A percentile compares a stretch with the other conserved stretches of the same genome.
Conservation (phyloP, 1,140 invertebrate genomes). For the Anastatus disparis region DNA sequence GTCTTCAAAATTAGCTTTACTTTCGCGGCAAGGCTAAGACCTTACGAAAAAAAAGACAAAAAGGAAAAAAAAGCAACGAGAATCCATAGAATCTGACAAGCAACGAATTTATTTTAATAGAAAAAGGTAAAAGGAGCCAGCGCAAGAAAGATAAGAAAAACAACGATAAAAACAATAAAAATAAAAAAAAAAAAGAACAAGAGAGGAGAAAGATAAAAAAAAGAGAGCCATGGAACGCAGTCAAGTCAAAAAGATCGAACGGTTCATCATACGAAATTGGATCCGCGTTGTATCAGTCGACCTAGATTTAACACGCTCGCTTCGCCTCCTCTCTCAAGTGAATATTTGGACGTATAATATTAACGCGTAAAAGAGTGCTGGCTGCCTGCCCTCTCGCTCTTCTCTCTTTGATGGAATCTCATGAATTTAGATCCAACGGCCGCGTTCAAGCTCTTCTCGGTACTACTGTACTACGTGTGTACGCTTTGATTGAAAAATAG, state of each 20-base stretch:
- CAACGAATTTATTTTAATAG: too few relatives aligned
- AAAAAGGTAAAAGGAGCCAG: too few relatives aligned
- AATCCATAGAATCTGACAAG: too few relatives aligned
- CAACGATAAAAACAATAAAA: background rate
- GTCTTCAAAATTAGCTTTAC: constrained; percentile 26
- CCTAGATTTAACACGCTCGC: constrained; percentile 30
- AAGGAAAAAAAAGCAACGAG: too few relatives aligned
- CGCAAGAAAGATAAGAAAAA: background rate
- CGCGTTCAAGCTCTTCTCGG: too few relatives aligned
- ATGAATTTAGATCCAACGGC: constrained; percentile 30
- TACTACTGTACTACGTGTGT: too few relatives aligned
- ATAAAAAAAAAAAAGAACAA: background rate
- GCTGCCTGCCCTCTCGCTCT: constrained; percentile 9
- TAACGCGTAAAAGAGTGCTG: too few relatives aligned
- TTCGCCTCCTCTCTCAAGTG: too few relatives aligned
- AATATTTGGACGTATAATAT: too few relatives aligned
- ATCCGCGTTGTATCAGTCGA: constrained; percentile 17
- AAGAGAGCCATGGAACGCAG: background rate
- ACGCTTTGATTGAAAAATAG: too few relatives aligned
- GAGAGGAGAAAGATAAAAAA: background rate
- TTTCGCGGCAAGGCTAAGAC: constrained; percentile 11
- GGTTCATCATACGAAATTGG: constrained; percentile 34
- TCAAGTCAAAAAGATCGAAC: constrained; percentile 20
- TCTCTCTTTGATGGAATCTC: constrained; percentile 33
- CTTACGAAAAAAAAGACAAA: constrained; percentile 27